phyloP scores from a whole-genome alignment of 2,888 invertebrate genomes.

The Pristionchus fissidentatus region DNA sequence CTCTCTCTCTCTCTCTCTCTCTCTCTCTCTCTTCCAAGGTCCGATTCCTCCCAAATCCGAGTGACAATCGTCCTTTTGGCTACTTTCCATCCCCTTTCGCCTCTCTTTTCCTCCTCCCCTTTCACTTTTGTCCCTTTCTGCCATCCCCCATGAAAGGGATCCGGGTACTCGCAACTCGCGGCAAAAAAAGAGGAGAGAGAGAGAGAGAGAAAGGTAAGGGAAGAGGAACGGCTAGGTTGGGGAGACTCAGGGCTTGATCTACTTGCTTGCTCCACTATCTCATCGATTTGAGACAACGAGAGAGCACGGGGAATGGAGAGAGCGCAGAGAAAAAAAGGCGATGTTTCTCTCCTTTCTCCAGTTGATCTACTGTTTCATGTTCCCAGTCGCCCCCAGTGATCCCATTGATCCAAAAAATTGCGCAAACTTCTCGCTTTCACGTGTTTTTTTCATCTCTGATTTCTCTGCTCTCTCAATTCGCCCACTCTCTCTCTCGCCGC shows the following conservation, averaged over 20 bases:
- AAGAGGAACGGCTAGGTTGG: not conserved
- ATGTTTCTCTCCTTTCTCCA: not conserved
- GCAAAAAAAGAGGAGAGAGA: not conserved
- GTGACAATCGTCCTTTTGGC: not conserved
- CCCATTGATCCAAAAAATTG: too few relatives aligned
- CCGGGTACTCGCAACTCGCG: not conserved
- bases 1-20: not conserved
- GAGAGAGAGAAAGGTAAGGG: conserved; percentile 15
- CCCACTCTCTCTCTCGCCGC: not conserved
- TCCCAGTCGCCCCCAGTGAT: too few relatives aligned
- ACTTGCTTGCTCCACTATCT: not conserved
- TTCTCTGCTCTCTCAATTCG: not conserved
- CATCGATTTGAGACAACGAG: not conserved
- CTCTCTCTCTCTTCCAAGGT: not conserved
- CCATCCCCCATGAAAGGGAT: conserved; percentile 20
- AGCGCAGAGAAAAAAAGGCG: not conserved
- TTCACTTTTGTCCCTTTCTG: not conserved
- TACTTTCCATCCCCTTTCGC: not conserved
- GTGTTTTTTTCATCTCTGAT: not conserved
- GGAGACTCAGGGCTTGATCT: not conserved
- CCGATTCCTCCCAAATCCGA: not conserved
- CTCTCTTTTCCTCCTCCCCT: conserved; percentile 18
- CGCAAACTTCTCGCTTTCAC: not conserved
- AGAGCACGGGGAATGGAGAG: not conserved
- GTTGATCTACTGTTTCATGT: too few relatives aligned